These are phyloP conservation scores for Bombus huntii DNA, from an alignment of 1,140 invertebrate genomes.

Conservation along the genomic window DNA sequence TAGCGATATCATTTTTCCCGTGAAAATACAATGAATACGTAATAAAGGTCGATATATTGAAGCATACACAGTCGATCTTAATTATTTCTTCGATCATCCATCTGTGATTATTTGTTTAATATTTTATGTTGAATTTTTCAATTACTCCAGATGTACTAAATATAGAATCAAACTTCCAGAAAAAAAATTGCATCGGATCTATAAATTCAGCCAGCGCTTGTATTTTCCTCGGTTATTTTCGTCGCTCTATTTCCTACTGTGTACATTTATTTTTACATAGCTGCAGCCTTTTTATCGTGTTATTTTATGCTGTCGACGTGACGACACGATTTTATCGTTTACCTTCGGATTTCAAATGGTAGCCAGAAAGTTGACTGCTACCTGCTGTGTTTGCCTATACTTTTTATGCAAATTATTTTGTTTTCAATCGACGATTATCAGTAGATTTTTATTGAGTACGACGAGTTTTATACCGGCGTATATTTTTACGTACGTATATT, in stretches of 20 bases:
- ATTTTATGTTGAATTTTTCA: too few relatives aligned
- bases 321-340: not conserved
- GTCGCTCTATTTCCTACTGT: not conserved
- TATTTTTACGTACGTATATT: too few relatives aligned
- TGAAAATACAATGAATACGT: not conserved
- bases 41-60: not conserved
- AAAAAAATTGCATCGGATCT: not conserved
- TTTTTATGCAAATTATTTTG: not conserved
- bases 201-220: not conserved
- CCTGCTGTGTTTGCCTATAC: not conserved
- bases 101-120: not conserved
- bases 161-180: not conserved
- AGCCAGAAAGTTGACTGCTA: not conserved
- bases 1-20: too few relatives aligned
- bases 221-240: not conserved
- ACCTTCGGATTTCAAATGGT: not conserved
- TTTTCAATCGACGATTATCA: not conserved
- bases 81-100: not conserved
- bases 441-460: too few relatives aligned
- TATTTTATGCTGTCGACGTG: not conserved
- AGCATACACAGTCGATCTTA: not conserved
- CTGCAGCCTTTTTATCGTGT: not conserved
- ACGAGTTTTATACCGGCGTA: not conserved
- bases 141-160: not conserved
- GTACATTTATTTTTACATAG: slow-evolving; percentile 1